Evolutionary conservation across 53 echinoderm and acorn worm genomes (phyloP).

Genomic region (Zoroaster sp.): DNA sequence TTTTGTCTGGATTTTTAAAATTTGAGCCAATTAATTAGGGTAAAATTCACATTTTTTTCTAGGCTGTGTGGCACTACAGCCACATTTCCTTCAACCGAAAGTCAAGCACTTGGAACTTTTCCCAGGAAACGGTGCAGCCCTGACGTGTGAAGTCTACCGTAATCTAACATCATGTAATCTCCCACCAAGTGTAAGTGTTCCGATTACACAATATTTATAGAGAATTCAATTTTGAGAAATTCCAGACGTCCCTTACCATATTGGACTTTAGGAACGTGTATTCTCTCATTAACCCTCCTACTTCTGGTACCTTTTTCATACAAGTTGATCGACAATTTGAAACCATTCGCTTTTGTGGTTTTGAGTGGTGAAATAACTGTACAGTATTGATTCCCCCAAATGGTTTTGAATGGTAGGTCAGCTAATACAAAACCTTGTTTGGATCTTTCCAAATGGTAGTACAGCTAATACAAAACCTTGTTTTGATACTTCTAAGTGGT

Average conservation of each 20-base stretch:
- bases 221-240: neutral
- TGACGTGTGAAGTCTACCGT: slow-evolving; percentile 11
- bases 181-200: neutral
- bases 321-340: no score
- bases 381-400: no score
- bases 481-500: no score
- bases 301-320: no score
- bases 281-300: neutral
- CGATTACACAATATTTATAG: neutral
- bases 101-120: neutral
- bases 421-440: no score
- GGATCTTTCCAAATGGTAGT: no score
- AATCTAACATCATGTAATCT: neutral
- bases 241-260: no score
- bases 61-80: neutral
- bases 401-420: no score
- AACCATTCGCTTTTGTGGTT: no score
- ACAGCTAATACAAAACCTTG: no score
- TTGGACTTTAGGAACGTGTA: no score
- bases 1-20: neutral
- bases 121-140: neutral
- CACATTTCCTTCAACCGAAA: neutral
- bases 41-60: neutral
- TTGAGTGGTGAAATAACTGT: no score
- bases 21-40: neutral